A percentile compares a stretch with the other conserved stretches of the same genome.
These are phyloP conservation scores for Actinopyga echinites DNA, from an alignment of 53 echinoderm and acorn worm genomes.

Conservation along the genomic window DNA sequence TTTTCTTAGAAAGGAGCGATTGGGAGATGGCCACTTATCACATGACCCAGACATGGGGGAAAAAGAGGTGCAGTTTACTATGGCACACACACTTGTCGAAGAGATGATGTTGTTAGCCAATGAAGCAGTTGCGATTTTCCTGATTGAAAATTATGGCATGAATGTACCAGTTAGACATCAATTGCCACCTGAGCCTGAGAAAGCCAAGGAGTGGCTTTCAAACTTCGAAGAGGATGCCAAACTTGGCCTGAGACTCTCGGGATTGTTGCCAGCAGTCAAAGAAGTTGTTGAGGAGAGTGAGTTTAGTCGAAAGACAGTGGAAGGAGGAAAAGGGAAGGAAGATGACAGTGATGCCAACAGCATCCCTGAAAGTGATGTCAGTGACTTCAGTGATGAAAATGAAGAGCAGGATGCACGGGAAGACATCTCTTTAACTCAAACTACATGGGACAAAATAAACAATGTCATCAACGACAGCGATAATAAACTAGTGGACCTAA, in stretches of 20 bases:
- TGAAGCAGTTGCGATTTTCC: conserved; percentile 55
- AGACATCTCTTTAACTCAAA: neutral
- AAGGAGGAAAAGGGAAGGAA: neutral
- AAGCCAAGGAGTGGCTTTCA: conserved; percentile 56
- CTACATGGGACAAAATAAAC: neutral
- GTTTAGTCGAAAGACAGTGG: neutral
- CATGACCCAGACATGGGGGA: conserved; percentile 55
- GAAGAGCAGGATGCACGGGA: neutral
- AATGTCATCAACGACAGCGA: neutral
- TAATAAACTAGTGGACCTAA: conserved; percentile 32
- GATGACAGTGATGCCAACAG: conserved; percentile 1
- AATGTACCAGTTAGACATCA: conserved; percentile 72
- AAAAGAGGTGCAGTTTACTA: conserved; percentile 34
- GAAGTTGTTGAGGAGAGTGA: neutral
- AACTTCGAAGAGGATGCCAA: conserved; percentile 23
- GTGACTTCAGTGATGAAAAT: conserved; percentile 24
- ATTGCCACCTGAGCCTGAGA: conserved; percentile 55
- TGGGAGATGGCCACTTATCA: conserved; percentile 48
- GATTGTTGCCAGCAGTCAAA: conserved; percentile 6
- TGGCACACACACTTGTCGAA: conserved; percentile 69
- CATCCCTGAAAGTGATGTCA: conserved; percentile 45
- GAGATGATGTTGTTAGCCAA: conserved; percentile 88
- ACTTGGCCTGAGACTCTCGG: conserved; percentile 38
- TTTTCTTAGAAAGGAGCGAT: conserved; percentile 34
- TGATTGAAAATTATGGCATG: conserved; percentile 44